These are phyloP conservation scores for Cybosia mesomella DNA, from an alignment of 2,888 invertebrate species.

Conservation along the genomic window DNA sequence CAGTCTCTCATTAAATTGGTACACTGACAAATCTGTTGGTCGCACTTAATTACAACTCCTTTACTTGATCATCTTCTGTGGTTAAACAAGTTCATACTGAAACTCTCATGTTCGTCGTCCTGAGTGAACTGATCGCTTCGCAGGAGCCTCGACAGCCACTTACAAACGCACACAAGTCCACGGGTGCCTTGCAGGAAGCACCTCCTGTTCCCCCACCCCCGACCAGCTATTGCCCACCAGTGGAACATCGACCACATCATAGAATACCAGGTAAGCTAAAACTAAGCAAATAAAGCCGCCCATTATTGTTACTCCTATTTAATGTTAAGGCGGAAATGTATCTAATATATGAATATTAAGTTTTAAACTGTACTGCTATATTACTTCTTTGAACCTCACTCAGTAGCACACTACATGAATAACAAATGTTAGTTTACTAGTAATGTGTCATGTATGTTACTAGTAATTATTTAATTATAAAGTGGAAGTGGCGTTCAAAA, in stretches of 20 bases:
- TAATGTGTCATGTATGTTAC: neutral
- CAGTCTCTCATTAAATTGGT: no score
- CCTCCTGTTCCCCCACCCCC: slow-evolving; percentile 82
- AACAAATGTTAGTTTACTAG: neutral
- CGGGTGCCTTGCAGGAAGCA: slow-evolving; percentile 72
- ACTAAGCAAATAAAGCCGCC: no score
- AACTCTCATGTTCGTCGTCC: neutral
- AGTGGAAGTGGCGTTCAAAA: neutral
- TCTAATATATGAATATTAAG: no score
- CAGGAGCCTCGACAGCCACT: slow-evolving; percentile 48
- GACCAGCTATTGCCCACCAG: slow-evolving; percentile 68
- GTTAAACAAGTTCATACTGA: neutral
- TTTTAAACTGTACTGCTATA: neutral
- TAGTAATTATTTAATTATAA: neutral
- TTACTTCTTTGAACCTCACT: no score
- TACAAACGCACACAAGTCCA: slow-evolving; percentile 72
- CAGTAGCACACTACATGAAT: neutral
- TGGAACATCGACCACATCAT: slow-evolving; percentile 49
- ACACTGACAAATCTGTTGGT: neutral
- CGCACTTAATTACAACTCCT: neutral
- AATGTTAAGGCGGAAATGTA: neutral
- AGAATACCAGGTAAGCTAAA: slow-evolving; percentile 56
- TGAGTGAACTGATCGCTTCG: slow-evolving; percentile 6
- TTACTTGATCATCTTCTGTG: neutral
- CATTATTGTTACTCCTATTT: neutral